These are phyloP conservation scores for Oreochromis aureus DNA, from an alignment of 2,113 vertebrate species.

Conservation along the genomic window DNA sequence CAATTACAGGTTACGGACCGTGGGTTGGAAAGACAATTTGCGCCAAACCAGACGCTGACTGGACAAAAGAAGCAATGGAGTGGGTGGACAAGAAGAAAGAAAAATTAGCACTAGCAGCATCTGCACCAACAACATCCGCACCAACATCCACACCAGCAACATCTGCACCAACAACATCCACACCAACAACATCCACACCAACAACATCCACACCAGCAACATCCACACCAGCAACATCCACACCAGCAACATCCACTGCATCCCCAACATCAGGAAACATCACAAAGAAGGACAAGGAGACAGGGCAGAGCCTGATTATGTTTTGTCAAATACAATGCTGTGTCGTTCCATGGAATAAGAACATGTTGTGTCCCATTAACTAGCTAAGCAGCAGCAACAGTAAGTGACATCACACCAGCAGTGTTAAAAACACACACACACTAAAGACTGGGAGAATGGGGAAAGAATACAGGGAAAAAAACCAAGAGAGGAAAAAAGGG, in stretches of 20 bases:
- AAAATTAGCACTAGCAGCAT: neutral
- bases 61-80: neutral
- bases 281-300: neutral
- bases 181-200: too few relatives aligned
- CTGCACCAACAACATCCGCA: too few relatives aligned
- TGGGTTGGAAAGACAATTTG: neutral
- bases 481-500: neutral
- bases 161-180: neutral
- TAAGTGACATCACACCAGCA: neutral
- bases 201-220: too few relatives aligned
- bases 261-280: neutral
- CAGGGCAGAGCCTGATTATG: neutral
- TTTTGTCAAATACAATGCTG: neutral
- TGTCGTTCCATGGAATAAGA: neutral
- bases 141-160: neutral
- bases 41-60: neutral
- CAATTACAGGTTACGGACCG: conserved; percentile 46
- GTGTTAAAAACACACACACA: fast-evolving
- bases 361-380: neutral
- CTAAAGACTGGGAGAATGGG: neutral
- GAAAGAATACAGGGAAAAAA: neutral
- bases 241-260: too few relatives aligned
- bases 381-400: neutral
- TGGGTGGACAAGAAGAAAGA: neutral
- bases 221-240: too few relatives aligned